These are phyloP conservation scores for Noctua comes DNA, from an alignment of 2,888 invertebrate species.

Conservation along the genomic window DNA sequence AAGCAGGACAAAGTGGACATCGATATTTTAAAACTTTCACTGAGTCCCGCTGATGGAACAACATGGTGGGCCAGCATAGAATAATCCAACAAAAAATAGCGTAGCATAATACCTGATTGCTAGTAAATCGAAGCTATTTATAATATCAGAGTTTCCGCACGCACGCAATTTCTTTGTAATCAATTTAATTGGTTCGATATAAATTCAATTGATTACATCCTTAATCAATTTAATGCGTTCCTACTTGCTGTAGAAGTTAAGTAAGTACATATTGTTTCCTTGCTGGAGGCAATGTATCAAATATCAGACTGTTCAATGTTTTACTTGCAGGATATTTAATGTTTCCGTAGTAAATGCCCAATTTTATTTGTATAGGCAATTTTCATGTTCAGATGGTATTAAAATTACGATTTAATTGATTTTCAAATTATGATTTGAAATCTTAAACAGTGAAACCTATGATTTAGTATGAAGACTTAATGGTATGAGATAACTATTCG, in stretches of 20 bases:
- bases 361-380: not conserved
- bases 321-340: constrained; percentile 20
- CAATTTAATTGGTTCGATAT: constrained; percentile 36
- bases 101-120: not conserved
- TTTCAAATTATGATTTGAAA: not conserved
- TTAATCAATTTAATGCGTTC: constrained; percentile 32
- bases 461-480: constrained; percentile 23
- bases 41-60: not conserved
- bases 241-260: constrained; percentile 13
- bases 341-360: constrained; percentile 16
- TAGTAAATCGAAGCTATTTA: constrained; percentile 28
- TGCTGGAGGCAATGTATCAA: constrained; percentile 36
- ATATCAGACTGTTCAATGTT: not conserved
- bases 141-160: constrained; percentile 22
- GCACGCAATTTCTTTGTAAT: constrained; percentile 51
- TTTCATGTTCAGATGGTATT: constrained; percentile 5
- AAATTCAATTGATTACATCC: constrained; percentile 45
- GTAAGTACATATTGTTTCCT: constrained; percentile 38
- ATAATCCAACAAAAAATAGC: not conserved
- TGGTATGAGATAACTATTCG: not conserved
- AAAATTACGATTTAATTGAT: constrained; percentile 5
- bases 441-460: constrained; percentile 11
- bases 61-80: not conserved
- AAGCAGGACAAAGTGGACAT: not conserved
- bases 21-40: not conserved